phyloP scores from a whole-genome alignment of 2,113 vertebrate genomes.

The Scomber colias region DNA sequence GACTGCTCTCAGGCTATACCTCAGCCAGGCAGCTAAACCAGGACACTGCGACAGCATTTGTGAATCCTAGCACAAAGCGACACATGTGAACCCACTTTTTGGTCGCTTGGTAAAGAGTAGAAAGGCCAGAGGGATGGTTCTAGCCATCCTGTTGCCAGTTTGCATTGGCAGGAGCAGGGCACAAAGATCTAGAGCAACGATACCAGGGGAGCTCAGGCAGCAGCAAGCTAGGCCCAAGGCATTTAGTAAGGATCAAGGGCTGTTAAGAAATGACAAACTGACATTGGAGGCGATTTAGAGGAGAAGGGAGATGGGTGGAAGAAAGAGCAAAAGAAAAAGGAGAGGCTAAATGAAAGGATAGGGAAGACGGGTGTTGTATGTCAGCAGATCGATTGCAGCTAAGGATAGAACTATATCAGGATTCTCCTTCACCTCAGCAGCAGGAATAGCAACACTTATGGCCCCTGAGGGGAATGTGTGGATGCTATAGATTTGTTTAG shows the following conservation, averaged over 20 bases:
- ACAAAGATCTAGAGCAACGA: slow-evolving; percentile 68
- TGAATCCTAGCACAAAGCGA: slow-evolving; percentile 7
- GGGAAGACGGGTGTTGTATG: slow-evolving; percentile 66
- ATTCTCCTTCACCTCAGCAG: slow-evolving; percentile 65
- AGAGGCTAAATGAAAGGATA: slow-evolving; percentile 50
- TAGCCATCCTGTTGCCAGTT: slow-evolving; percentile 34
- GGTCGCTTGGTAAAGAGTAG: slow-evolving; percentile 31
- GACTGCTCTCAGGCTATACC: not conserved
- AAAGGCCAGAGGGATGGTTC: slow-evolving; percentile 39
- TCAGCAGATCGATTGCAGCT: slow-evolving; percentile 75
- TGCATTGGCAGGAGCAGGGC: slow-evolving; percentile 51
- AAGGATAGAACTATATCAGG: slow-evolving; percentile 68
- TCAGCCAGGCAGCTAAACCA: slow-evolving; percentile 20
- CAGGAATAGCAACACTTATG: slow-evolving; percentile 50
- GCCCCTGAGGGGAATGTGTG: slow-evolving; percentile 41
- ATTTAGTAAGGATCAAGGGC: slow-evolving; percentile 74
- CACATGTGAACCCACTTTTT: slow-evolving; percentile 35
- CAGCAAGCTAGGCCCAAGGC: slow-evolving; percentile 58
- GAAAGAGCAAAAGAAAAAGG: slow-evolving; percentile 7
- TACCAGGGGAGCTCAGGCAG: slow-evolving; percentile 61
- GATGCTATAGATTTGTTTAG: slow-evolving; percentile 40
- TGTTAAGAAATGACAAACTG: slow-evolving; percentile 64
- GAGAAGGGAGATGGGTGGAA: slow-evolving; percentile 36
- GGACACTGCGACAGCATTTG: slow-evolving; percentile 1
- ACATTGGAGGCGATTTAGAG: slow-evolving; percentile 54